Evolutionary conservation across 2,113 vertebrate species (phyloP).

Genomic region (Eonycteris spelaea): DNA sequence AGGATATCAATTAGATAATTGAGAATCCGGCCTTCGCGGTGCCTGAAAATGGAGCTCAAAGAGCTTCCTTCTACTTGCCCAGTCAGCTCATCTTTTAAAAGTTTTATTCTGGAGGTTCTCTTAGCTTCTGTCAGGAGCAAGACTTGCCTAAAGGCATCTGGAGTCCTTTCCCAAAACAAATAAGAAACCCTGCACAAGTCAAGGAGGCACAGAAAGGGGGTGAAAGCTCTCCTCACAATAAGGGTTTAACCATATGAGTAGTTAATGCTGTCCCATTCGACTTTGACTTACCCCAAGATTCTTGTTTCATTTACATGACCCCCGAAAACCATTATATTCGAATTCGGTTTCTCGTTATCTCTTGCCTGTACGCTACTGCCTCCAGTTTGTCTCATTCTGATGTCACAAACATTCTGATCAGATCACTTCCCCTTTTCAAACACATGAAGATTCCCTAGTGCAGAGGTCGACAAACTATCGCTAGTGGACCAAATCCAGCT

Average conservation of each 20-base stretch:
- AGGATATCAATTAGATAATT: not conserved
- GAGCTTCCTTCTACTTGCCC: not conserved
- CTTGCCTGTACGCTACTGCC: not conserved
- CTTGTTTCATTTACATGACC: not conserved
- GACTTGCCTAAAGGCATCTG: not conserved
- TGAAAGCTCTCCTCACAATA: not conserved
- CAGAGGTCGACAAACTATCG: not conserved
- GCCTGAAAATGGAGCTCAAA: not conserved
- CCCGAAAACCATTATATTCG: not conserved
- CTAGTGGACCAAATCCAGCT: not conserved
- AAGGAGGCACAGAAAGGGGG: not conserved
- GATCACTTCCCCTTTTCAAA: constrained; percentile 1
- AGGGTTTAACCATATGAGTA: not conserved
- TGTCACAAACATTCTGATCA: not conserved
- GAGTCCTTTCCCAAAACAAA: not conserved
- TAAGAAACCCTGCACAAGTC: not conserved
- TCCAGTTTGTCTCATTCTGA: not conserved
- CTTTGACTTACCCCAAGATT: not conserved
- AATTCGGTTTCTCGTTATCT: not conserved
- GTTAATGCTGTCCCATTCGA: not conserved
- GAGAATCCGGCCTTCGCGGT: not conserved
- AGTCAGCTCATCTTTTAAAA: not conserved
- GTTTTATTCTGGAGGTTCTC: not conserved
- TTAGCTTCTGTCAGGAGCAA: not conserved
- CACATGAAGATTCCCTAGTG: not conserved